Base-by-base conservation (phyloP, 2,888 invertebrate species). In the Ophion obscuratus region DNA sequence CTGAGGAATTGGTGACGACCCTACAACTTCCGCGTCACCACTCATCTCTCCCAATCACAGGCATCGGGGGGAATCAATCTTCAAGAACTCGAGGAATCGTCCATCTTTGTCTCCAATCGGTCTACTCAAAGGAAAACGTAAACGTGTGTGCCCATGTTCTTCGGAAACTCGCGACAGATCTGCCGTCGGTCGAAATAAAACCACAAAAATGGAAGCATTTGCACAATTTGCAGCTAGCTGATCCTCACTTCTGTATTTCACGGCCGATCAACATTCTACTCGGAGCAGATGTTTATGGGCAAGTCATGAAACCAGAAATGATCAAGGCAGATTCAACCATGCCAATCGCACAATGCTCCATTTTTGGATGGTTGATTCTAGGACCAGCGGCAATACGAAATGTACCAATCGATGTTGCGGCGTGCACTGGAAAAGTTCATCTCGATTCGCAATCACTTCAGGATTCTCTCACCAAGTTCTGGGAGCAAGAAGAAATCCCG, bases 1-100 rank as follows among this genome's bases (percentile, higher is more conserved):
- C 83, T 10, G 81, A 86, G 20, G 53, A 57, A 24, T 73, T 81
- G 10, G 67, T 71, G 11, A 61, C 24, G 7, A 79, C 62, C 17
- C 53, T 84, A 14, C 73, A 36, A 20, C 57, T 73, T 5, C 14
- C 31, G 1, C 57, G 73, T 17, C 73, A 73, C 27, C 14, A 59
- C 9, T 73, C 73, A 59, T 17, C 73, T 24, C 53, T 70, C 53
- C 47, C 70, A 14, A 53, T 70, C 24, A 24, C 47, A 6, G 70
- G 53, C 6, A 70, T 70, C 4, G 70, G 70, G 6, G 70, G 70
- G 44, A 44, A 47, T 11, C 53, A 70, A 47, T 44, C 53, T 5
- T 70, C 67, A 67, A 67, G 20, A 67, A 67, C 67, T 11, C 53
- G 47, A 6, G 70, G 70, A 70, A 70, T 70, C 20, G 70, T 70